Percentiles rank a stretch among this genome's conserved stretches.
Conservation (phyloP, 2,888 invertebrate species). For the Parelbella ahira region DNA sequence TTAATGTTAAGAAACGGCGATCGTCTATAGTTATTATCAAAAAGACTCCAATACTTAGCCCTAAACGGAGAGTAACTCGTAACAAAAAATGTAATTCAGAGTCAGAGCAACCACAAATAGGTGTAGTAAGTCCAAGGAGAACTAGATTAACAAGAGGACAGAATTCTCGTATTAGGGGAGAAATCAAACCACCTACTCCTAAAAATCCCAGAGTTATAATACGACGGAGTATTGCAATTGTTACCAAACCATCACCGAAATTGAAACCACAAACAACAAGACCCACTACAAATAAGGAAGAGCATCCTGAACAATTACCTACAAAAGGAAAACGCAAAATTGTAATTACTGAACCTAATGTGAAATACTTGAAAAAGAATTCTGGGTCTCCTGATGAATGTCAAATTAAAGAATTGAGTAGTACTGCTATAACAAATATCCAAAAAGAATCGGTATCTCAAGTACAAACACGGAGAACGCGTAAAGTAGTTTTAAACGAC, state of each 20-base stretch:
- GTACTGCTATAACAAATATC: too few species aligned
- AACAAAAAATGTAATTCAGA: conserved; percentile 13
- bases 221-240: conserved; percentile 36
- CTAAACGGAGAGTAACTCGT: conserved; percentile 25
- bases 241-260: conserved; percentile 45
- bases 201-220: conserved; percentile 40
- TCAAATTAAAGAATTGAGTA: too few species aligned
- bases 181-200: conserved; percentile 35
- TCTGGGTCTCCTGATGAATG: background rate
- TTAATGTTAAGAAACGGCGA: conserved; percentile 39
- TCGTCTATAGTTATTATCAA: conserved; percentile 47
- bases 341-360: background rate
- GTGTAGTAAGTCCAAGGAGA: conserved; percentile 33
- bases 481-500: background rate
- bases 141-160: conserved; percentile 33
- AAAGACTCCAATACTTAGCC: conserved; percentile 46
- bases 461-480: conserved; percentile 5
- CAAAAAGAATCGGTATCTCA: too few species aligned
- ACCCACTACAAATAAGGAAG: conserved; percentile 9
- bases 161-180: conserved; percentile 9
- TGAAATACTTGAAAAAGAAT: background rate
- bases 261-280: conserved; percentile 38
- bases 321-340: conserved; percentile 27
- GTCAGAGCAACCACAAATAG: conserved; percentile 24
- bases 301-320: background rate